These are phyloP conservation scores for Clarias magur DNA, from an alignment of 2,113 vertebrate species.

Conservation along the genomic window DNA sequence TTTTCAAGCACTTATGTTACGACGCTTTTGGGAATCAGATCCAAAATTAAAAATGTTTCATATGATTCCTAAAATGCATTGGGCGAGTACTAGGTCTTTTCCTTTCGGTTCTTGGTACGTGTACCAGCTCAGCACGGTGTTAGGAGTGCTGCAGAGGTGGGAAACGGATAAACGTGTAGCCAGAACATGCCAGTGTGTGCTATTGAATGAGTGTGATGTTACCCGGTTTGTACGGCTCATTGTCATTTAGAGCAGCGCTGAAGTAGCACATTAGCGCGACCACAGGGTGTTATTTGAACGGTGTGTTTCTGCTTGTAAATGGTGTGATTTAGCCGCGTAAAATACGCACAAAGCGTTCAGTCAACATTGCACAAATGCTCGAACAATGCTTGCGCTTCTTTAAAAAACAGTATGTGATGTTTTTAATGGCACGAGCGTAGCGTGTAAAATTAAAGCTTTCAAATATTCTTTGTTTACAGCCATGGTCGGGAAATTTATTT, in stretches of 20 bases:
- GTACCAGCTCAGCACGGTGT: background rate
- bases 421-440: background rate
- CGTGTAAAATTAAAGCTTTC: background rate
- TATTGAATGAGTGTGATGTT: conserved; percentile 73
- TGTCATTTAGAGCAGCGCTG: conserved; percentile 70
- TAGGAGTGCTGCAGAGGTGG: conserved; percentile 55
- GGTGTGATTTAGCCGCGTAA: conserved; percentile 51
- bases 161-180: conserved; percentile 68
- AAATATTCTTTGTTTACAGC: background rate
- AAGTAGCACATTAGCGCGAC: conserved; percentile 60
- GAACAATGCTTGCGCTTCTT: background rate
- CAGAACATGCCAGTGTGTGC: conserved; percentile 71
- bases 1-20: background rate
- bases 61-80: background rate
- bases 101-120: background rate
- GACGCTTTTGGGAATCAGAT: background rate
- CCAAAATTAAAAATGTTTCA: background rate
- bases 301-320: conserved; percentile 58
- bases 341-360: conserved; percentile 42
- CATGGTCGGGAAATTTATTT: background rate
- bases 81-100: background rate
- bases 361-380: conserved; percentile 7
- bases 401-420: background rate
- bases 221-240: conserved; percentile 70
- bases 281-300: conserved; percentile 55